A percentile compares a stretch with the other conserved stretches of the same genome.
phyloP scores from a whole-genome alignment of 2,888 invertebrate genomes.

The Melikaiella ostensackeni region DNA sequence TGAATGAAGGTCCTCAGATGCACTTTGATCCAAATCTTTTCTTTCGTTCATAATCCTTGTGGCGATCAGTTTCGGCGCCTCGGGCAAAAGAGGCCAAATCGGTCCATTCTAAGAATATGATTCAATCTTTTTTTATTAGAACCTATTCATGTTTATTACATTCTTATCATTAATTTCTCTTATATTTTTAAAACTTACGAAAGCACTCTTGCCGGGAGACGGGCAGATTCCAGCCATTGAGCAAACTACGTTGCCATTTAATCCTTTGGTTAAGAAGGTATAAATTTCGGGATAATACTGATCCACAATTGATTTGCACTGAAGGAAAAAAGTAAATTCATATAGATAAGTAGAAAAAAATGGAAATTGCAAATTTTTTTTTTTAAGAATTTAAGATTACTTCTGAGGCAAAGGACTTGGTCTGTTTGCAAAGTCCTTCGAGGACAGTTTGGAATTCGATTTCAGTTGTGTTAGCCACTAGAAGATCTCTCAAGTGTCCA shows the following conservation, averaged over 20 bases:
- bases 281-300: conserved; percentile 89
- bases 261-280: conserved; percentile 82
- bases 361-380: background rate
- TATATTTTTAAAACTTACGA: conserved; percentile 59
- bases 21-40: conserved; percentile 50
- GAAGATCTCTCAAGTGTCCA: conserved; percentile 86
- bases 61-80: conserved; percentile 59
- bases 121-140: background rate
- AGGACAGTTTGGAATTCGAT: conserved; percentile 88
- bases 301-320: conserved; percentile 86
- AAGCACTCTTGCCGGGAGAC: conserved; percentile 64
- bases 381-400: conserved; percentile 60
- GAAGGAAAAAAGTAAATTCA: conserved; percentile 8
- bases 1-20: conserved; percentile 44
- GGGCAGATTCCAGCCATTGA: conserved; percentile 85
- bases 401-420: conserved; percentile 84
- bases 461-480: conserved; percentile 92
- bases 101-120: conserved; percentile 72
- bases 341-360: background rate
- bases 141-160: background rate
- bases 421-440: conserved; percentile 89
- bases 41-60: conserved; percentile 56
- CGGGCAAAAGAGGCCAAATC: conserved; percentile 82
- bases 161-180: background rate
- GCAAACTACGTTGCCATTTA: conserved; percentile 86